Percentiles rank a stretch among this genome's conserved stretches.
Conservation (phyloP, 2,113 vertebrate genomes). For the Mixornis gularis region DNA sequence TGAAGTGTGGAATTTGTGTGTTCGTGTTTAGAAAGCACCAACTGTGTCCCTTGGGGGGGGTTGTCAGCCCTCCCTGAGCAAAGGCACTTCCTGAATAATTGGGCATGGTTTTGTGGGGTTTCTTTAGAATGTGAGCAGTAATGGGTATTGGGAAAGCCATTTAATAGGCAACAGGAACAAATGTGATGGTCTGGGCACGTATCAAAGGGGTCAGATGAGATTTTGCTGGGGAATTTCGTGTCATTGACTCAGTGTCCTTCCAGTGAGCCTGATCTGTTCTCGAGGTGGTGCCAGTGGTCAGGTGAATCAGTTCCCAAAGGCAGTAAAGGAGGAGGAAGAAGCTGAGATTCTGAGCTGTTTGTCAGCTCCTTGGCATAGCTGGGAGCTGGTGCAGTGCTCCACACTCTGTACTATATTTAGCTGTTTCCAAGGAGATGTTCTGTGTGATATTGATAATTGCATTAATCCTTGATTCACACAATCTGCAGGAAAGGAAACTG, state of each 20-base stretch:
- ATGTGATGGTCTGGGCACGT: background rate
- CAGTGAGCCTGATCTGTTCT: background rate
- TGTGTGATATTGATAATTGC: conserved; percentile 69
- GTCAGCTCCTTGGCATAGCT: conserved; percentile 51
- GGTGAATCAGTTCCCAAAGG: background rate
- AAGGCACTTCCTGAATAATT: background rate
- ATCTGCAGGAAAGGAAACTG: conserved; percentile 42
- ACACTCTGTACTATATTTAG: conserved; percentile 65
- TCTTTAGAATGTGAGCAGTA: background rate
- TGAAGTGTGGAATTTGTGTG: background rate
- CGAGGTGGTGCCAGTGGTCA: background rate
- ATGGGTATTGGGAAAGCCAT: background rate
- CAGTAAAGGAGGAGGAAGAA: background rate
- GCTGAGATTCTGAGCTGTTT: conserved; percentile 34
- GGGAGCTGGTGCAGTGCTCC: conserved; percentile 48
- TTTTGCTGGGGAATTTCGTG: background rate
- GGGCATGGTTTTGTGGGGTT: background rate
- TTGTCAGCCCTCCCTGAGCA: background rate
- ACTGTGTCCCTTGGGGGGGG: background rate
- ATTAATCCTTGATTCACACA: conserved; percentile 68
- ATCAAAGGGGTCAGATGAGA: background rate
- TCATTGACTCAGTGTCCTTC: background rate
- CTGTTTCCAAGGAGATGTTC: conserved; percentile 72
- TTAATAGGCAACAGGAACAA: background rate
- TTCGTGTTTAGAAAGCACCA: background rate